These are phyloP conservation scores for Bradysia coprophila DNA, from an alignment of 1,140 invertebrate genomes.

Conservation along the genomic window DNA sequence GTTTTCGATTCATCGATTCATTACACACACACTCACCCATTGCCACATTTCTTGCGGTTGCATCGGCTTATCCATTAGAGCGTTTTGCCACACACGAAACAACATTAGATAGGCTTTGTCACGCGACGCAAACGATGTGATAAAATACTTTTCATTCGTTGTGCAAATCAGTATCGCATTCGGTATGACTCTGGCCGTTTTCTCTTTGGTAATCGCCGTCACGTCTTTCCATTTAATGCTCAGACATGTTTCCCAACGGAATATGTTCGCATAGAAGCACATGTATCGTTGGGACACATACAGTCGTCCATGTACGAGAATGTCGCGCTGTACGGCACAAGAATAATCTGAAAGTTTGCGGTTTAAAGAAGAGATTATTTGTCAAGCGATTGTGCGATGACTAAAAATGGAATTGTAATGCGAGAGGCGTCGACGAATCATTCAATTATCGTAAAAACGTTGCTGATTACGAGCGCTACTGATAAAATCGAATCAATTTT, in stretches of 20 bases:
- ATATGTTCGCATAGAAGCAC: conserved; percentile 92
- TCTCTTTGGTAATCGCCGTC: conserved; percentile 76
- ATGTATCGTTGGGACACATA: conserved; percentile 87
- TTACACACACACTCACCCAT: conserved; percentile 32
- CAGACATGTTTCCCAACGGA: conserved; percentile 79
- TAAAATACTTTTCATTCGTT: conserved; percentile 72
- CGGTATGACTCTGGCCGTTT: conserved; percentile 82
- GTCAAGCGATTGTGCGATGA: too few species aligned
- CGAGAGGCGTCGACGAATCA: too few species aligned
- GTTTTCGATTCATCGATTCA: not conserved
- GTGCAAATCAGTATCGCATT: conserved; percentile 83
- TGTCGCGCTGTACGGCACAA: conserved; percentile 87
- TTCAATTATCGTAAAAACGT: too few species aligned
- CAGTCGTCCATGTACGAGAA: conserved; percentile 77
- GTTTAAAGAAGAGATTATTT: conserved; percentile 1
- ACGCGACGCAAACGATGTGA: conserved; percentile 77
- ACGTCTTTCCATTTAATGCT: conserved; percentile 75
- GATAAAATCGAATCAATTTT: too few species aligned
- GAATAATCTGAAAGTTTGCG: conserved; percentile 64
- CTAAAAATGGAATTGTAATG: too few species aligned
- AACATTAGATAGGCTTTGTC: conserved; percentile 91
- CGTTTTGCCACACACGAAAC: conserved; percentile 91
- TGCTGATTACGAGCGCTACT: too few species aligned
- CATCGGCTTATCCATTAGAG: conserved; percentile 76
- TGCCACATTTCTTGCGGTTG: conserved; percentile 77